A percentile compares a stretch with the other conserved stretches of the same genome.
Evolutionary conservation across 2,888 invertebrate species (phyloP).

Genomic region (Fragum fragum): DNA sequence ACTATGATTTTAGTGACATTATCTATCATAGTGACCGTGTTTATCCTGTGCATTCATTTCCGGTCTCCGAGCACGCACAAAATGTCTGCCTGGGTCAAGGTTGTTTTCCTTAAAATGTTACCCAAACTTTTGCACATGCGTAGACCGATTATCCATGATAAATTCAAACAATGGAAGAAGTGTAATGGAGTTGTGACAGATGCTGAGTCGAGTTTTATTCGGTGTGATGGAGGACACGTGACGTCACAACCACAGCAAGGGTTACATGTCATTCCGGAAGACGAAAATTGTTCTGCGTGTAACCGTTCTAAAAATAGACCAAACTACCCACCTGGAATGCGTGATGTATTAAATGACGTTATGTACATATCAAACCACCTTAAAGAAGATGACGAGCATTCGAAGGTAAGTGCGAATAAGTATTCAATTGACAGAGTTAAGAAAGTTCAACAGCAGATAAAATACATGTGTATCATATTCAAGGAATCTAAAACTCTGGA

Average conservation of each 20-base stretch:
- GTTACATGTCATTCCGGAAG: conserved; percentile 12
- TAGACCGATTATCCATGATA: conserved; percentile 89
- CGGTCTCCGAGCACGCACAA: conserved; percentile 98
- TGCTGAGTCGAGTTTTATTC: conserved; percentile 15
- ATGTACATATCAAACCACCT: conserved; percentile 82
- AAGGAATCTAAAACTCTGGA: no score
- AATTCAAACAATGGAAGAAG: conserved; percentile 31
- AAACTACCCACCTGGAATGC: conserved; percentile 90
- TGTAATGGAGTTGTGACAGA: conserved; percentile 45
- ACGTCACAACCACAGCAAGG: conserved; percentile 38
- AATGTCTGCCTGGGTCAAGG: conserved; percentile 99
- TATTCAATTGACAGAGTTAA: no score
- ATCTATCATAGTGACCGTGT: conserved; percentile 87
- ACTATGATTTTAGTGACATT: conserved; percentile 87
- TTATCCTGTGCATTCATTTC: conserved; percentile 93
- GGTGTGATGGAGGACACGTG: conserved; percentile 29
- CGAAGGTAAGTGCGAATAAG: conserved; percentile 1
- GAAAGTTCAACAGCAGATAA: no score
- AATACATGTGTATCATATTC: no score
- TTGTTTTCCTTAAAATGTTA: conserved; percentile 97
- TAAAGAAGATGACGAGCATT: conserved; percentile 75
- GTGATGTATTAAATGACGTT: conserved; percentile 89
- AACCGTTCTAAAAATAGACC: background rate
- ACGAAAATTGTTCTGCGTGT: conserved; percentile 24
- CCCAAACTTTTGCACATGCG: conserved; percentile 97